A percentile compares a stretch with the other conserved stretches of the same genome.
Conservation (phyloP, 2,888 invertebrate species). For the Orthosia incerta region DNA sequence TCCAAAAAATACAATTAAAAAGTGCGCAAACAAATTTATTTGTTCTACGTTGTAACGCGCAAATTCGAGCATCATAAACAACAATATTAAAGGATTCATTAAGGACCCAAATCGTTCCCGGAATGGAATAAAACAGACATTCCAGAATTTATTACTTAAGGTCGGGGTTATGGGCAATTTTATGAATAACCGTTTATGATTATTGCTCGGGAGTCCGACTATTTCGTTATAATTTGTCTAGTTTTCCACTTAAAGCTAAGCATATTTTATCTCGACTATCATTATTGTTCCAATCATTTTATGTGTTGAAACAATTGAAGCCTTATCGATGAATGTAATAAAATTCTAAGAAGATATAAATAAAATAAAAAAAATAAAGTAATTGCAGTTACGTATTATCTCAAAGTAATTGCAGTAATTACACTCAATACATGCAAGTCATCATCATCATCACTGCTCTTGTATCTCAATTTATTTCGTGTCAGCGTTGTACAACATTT, state of each 20-base stretch:
- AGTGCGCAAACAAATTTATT: slow-evolving; percentile 57
- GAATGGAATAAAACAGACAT: slow-evolving; percentile 74
- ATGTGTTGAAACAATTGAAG: slow-evolving; percentile 20
- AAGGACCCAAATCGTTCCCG: slow-evolving; percentile 68
- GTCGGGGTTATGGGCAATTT: slow-evolving; percentile 50
- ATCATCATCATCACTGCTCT: not conserved
- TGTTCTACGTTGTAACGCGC: slow-evolving; percentile 54
- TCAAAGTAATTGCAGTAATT: too few species aligned
- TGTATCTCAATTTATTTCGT: not conserved
- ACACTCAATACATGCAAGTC: not conserved
- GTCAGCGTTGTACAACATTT: too few species aligned
- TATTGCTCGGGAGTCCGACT: slow-evolving; percentile 34
- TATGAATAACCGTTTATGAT: slow-evolving; percentile 55
- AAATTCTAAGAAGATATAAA: not conserved
- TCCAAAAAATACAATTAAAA: slow-evolving; percentile 52
- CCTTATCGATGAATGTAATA: slow-evolving; percentile 6
- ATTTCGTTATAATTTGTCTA: slow-evolving; percentile 31
- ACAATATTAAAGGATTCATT: slow-evolving; percentile 75
- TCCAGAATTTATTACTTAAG: slow-evolving; percentile 67
- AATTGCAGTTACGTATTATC: not conserved
- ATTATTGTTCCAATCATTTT: slow-evolving; percentile 7
- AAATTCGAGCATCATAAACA: slow-evolving; percentile 74
- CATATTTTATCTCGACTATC: slow-evolving; percentile 7
- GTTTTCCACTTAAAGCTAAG: slow-evolving; percentile 3
- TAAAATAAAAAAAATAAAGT: too few species aligned